A percentile compares a stretch with the other conserved stretches of the same genome.
Evolutionary conservation across 1,140 invertebrate species (phyloP).

Genomic region (Cyphomyrmex costatus): DNA sequence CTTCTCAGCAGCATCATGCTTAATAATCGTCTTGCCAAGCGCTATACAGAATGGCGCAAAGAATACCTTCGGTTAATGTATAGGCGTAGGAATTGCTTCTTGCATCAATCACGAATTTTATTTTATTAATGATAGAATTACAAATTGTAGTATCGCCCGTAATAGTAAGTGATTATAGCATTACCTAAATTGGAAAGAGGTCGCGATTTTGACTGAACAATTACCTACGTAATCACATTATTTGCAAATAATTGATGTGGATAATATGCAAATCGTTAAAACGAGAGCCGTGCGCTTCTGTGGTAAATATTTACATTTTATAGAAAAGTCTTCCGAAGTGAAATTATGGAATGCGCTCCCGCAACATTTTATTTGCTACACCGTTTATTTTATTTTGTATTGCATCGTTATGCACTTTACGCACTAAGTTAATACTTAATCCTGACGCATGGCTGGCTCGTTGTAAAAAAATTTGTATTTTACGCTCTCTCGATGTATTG

Average conservation of each 20-base stretch:
- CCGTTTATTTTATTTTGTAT: slow-evolving; percentile 45
- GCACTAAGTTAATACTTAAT: slow-evolving; percentile 57
- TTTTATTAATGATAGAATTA: slow-evolving; percentile 31
- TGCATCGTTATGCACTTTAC: slow-evolving; percentile 56
- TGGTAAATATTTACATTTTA: slow-evolving; percentile 26
- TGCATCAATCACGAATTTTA: slow-evolving; percentile 37
- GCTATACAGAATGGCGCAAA: slow-evolving; percentile 1
- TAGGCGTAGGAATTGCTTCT: slow-evolving; percentile 28
- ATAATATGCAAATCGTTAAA: slow-evolving; percentile 8
- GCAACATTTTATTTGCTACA: slow-evolving; percentile 27
- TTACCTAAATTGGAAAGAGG: not conserved
- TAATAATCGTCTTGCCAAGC: slow-evolving; percentile 45
- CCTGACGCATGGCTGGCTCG: slow-evolving; percentile 51
- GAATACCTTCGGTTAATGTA: slow-evolving; percentile 47
- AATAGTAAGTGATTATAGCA: not conserved
- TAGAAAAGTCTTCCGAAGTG: not conserved
- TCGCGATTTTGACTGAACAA: slow-evolving; percentile 1
- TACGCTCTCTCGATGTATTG: slow-evolving; percentile 37
- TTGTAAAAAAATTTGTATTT: slow-evolving; percentile 40
- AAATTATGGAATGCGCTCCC: slow-evolving; percentile 34
- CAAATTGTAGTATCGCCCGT: not conserved
- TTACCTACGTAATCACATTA: not conserved
- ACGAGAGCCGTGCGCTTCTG: not conserved
- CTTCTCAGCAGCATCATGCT: slow-evolving; percentile 31
- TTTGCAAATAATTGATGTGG: not conserved